Conservation (phyloP, 2,888 invertebrate genomes). For the Drosophila recens region DNA sequence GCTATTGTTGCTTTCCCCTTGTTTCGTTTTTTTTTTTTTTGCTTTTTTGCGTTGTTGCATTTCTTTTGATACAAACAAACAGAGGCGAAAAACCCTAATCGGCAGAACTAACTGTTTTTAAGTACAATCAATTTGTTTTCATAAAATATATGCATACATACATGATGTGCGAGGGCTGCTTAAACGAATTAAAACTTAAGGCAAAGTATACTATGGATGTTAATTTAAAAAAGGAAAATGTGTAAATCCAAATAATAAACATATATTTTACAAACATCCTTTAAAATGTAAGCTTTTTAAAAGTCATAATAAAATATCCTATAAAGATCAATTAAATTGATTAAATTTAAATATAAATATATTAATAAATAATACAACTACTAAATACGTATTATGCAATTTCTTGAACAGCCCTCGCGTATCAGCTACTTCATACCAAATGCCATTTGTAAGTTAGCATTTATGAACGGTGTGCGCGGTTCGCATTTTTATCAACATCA, state of each 20-base stretch:
- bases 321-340: too few relatives aligned
- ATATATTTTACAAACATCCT: too few relatives aligned
- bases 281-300: too few relatives aligned
- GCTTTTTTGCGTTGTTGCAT: conserved; percentile 31
- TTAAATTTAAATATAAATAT: not conserved
- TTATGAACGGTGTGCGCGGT: conserved; percentile 3
- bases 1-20: conserved; percentile 13
- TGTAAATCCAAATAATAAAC: too few relatives aligned
- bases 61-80: conserved; percentile 20
- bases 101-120: conserved; percentile 17
- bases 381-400: not conserved
- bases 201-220: too few relatives aligned
- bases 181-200: not conserved
- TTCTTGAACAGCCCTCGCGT: conserved; percentile 3
- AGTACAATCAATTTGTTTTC: conserved; percentile 4
- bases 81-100: conserved; percentile 26
- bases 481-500: conserved; percentile 16
- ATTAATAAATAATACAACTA: not conserved
- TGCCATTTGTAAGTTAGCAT: not conserved
- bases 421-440: conserved; percentile 7
- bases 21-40: conserved; percentile 6
- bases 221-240: too few relatives aligned
- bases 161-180: conserved; percentile 10
- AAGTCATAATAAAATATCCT: too few relatives aligned
- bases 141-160: not conserved